Evolutionary conservation across 1,140 invertebrate genomes (phyloP).

Genomic region (Cotesia glomerata): DNA sequence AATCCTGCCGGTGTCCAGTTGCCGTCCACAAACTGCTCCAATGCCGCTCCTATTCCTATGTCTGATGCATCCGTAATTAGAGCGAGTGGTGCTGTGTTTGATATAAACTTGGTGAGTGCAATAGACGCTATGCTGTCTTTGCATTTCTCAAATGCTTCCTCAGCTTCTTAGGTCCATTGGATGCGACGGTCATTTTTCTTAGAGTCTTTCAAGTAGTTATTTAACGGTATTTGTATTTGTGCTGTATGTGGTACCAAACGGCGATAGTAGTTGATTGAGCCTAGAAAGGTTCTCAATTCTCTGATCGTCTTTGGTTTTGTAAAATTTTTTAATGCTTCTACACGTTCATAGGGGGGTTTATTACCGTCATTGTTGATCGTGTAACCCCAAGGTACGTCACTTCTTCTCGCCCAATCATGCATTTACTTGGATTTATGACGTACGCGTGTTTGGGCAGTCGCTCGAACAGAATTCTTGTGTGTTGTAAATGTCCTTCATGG

Average conservation of each 20-base stretch:
- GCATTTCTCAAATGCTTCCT: conserved; percentile 50
- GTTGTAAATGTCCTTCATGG: conserved; percentile 30
- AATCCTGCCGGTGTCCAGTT: conserved; percentile 50
- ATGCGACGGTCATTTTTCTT: conserved; percentile 46
- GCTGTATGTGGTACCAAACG: conserved; percentile 42
- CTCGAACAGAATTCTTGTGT: conserved; percentile 25
- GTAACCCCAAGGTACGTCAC: conserved; percentile 43
- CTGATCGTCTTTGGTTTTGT: conserved; percentile 42
- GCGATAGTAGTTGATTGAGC: conserved; percentile 55
- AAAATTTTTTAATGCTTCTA: conserved; percentile 42
- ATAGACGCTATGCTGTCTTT: conserved; percentile 51
- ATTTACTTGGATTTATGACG: not conserved
- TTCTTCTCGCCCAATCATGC: conserved; percentile 11
- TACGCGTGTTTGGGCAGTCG: not conserved
- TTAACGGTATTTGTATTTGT: conserved; percentile 36
- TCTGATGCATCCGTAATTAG: conserved; percentile 52
- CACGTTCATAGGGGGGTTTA: conserved; percentile 38
- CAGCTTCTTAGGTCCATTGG: conserved; percentile 41
- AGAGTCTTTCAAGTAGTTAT: conserved; percentile 30
- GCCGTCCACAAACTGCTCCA: conserved; percentile 46
- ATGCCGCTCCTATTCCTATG: conserved; percentile 46
- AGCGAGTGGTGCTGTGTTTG: conserved; percentile 1
- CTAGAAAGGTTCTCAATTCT: conserved; percentile 52
- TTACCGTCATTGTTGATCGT: conserved; percentile 44
- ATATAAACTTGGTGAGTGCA: conserved; percentile 40